phyloP scores from a whole-genome alignment of 2,797 vertebrate genomes.

The Amphiprion clarkii region DNA sequence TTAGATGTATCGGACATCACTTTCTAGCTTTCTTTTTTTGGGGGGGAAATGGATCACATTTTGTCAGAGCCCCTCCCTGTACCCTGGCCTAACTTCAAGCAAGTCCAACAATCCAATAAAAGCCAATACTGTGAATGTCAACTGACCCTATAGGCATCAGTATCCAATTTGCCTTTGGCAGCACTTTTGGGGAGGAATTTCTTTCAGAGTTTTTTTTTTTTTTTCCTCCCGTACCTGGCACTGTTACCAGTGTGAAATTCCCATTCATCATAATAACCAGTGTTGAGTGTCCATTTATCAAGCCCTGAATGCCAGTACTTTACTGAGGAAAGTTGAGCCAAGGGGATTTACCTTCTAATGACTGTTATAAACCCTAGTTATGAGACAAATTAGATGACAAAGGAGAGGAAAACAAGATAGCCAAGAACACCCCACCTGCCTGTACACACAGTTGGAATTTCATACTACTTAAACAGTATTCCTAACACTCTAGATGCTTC shows the following conservation, averaged over 20 bases:
- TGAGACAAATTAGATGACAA: constrained; percentile 73
- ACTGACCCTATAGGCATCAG: constrained; percentile 64
- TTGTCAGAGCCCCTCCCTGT: constrained; percentile 14
- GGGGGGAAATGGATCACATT: constrained; percentile 39
- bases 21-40: constrained; percentile 44
- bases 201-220: constrained; percentile 39
- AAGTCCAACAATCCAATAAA: constrained; percentile 65
- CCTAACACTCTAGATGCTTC: constrained; percentile 16
- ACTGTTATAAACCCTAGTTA: constrained; percentile 69
- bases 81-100: constrained; percentile 48
- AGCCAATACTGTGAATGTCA: constrained; percentile 71
- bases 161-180: constrained; percentile 77
- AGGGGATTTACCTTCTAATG: constrained; percentile 73
- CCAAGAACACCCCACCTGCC: not conserved
- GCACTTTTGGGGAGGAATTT: constrained; percentile 71
- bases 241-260: constrained; percentile 79
- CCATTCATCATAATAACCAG: constrained; percentile 87
- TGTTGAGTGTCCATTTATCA: constrained; percentile 86
- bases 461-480: constrained; percentile 30
- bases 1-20: constrained; percentile 34
- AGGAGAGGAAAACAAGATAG: constrained; percentile 49
- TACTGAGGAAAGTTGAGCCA: constrained; percentile 63
- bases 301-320: constrained; percentile 60
- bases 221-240: constrained; percentile 57
- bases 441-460: constrained; percentile 8